Evolutionary conservation across 2,113 vertebrate species (phyloP), one percentile per base, ranked within the genome.

Genomic region (Macquaria ambigua): DNA sequence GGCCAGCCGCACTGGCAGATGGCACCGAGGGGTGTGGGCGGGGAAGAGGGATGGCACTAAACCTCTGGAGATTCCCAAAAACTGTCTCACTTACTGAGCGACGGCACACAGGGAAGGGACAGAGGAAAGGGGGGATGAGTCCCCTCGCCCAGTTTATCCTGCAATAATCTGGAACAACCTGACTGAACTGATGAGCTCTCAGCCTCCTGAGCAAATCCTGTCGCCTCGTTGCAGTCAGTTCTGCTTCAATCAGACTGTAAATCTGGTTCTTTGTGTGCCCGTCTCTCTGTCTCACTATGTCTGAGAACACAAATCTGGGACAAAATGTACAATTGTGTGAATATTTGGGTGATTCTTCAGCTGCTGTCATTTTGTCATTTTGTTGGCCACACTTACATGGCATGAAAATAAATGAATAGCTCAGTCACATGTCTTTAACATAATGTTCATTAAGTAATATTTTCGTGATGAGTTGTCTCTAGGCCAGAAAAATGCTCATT

Each of bases 1-100:
- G 64, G 62, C 59, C 55, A 53, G 52, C 37, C 41, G 34, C 20
- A 59, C 28, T 85, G 83, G 77, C 90, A 93, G 92, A 93, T 93
- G 93, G 90, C 67, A 8, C 28, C 0, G 37, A 74, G 68, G 34
- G 58, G 31, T 73, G 71, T 70, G 76, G 79, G 81, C 1, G 5
- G 69, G 68, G 86, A 75, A 48, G 59, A 70, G 84, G 86, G 84
- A 68, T 77, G 85, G 28, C 85, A 87, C 86, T 85, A 87, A 92
- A 91, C 82, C 85, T 77, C 85, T 80, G 83, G 92, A 92, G 89
- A 88, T 83, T 89, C 88, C 83, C 67, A 1, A 86, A 86, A 87
- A 59, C 34, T 55, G 31, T 58, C 70, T 79, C 23, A 62, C 56
- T 80, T 34, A 52, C 67, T 61, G 23, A 37, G 50, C 10, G 1